Base-by-base conservation (phyloP, 2,113 vertebrate species). In the Alethe diademata region DNA sequence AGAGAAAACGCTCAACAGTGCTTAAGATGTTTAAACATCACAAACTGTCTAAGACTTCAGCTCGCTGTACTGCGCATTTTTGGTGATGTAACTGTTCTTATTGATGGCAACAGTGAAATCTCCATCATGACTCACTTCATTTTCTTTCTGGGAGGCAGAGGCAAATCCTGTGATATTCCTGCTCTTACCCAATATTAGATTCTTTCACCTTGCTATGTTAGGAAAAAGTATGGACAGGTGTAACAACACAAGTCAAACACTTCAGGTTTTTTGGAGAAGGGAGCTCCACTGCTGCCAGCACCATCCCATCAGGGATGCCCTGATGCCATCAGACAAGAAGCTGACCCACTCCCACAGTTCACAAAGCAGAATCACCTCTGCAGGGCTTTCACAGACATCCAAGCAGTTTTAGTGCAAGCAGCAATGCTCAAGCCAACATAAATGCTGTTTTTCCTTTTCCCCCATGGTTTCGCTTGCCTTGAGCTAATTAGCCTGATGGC, bases 21-120 rank as follows among this genome's bases (percentile, higher is more conserved):
- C 82, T 92, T 96, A 96, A 95, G 96, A 94, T 95, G 95, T 96
- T 96, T 96, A 96, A 95, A 95, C 96, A 95, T 96, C 93, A 95
- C 95, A 96, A 96, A 97, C 88, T 95, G 93, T 80, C 83, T 95
- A n/a, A 96, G 90, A 75, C 61, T 95, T 93, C 60, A 42, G 69
- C 43, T 35, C 17, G 33, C 84, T 5, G 36, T 36, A n/a, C 73
- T 86, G 84, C 11, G 36, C 80, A 33, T 95, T 93, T 94, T 88
- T 86, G 84, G 93, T 88, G 92, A 95, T 82, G 78, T 60, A 92
- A 90, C 91, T 48, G 47, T 67, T 84, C 67, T 71, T 47, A 90
- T 47, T 35, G 33, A 62, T 7, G 60, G 48, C 3, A 93, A 71
- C 2, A 86, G 85, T 50, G 84, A 96, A 80, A 83, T 54, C 40